Conservation (phyloP, 2,113 vertebrate species). For the Planiliza haematocheilus region DNA sequence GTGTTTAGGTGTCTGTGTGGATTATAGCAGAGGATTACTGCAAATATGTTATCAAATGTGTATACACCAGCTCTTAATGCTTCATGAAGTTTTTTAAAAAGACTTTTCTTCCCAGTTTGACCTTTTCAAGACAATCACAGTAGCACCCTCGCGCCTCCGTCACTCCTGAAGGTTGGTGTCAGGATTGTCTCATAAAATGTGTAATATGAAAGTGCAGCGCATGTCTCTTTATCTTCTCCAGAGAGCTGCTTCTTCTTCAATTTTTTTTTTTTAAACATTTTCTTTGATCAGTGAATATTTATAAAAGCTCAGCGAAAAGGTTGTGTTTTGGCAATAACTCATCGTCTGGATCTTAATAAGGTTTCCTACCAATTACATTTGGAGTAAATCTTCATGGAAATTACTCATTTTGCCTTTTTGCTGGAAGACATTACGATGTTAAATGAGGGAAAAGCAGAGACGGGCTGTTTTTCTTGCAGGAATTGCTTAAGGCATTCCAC, state of each 20-base stretch:
- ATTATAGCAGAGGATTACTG: too few relatives aligned
- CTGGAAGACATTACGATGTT: constrained; percentile 44
- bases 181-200: not conserved
- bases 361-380: constrained; percentile 69
- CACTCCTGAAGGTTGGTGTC: not conserved
- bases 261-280: not conserved
- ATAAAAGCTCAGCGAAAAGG: constrained; percentile 50
- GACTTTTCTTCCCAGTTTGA: constrained; percentile 4
- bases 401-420: constrained; percentile 38
- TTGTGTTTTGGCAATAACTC: constrained; percentile 59
- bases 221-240: not conserved
- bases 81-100: too few relatives aligned
- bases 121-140: constrained; percentile 18
- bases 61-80: too few relatives aligned
- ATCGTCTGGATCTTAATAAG: constrained; percentile 74
- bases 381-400: constrained; percentile 53
- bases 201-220: not conserved
- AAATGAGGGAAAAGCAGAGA: constrained; percentile 31
- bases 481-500: constrained; percentile 39
- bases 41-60: too few relatives aligned
- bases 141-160: not conserved
- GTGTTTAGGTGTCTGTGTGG: too few relatives aligned
- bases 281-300: constrained; percentile 61
- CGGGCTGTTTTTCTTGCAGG: constrained; percentile 38
- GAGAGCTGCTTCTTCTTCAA: too few relatives aligned